Evolutionary conservation across 2,888 invertebrate genomes (phyloP), one percentile per base, ranked within the genome.

Genomic region (Caenorhabditis japonica): DNA sequence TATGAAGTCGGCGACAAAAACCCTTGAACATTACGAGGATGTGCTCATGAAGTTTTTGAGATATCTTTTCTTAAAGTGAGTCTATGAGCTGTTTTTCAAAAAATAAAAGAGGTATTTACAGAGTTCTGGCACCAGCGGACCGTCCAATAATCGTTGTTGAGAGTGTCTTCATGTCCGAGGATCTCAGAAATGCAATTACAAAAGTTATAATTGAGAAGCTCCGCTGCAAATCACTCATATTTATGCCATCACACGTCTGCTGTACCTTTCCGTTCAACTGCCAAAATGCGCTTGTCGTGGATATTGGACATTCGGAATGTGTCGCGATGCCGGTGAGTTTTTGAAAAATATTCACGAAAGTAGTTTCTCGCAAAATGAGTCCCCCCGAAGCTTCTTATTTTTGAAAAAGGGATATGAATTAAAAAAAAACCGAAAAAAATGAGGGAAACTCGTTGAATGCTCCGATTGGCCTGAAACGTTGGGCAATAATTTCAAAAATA

Each of bases 111-210:
- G n/a, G 27, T 15, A 19, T 34, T 84, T 88, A 34, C 84, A 95
- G 95, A 83, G 92, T 94, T 88, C 91, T 94, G 30, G 90, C 95
- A 87, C 95, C 97, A 0, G 95, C 96, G 89, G 96, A 95, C 85
- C 91, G 95, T 21, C 92, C 94, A 88, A 92, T 97, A 34, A 93
- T 97, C 4, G 91, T 97, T 30, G 92, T 97, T 19, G 97, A 97
- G 89, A 95, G 94, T 4, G 90, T 95, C 12, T 91, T 97, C 19
- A 92, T 93, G 33, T 93, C 92, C 3, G 93, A 94, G 0, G 88
- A 92, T 59, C 93, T 95, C 87, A 90, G 95, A 70, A 93, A 96
- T 85, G 93, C 93, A 0, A 89, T 97, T 10, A 95, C 82, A 3
- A 73, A 73, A 21, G 82, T 80, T 10, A 15, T 59, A 12, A 46